Percentiles rank a stretch among this genome's conserved stretches.
phyloP scores from a whole-genome alignment of 2,113 vertebrate genomes.

The Phoenicopterus ruber region DNA sequence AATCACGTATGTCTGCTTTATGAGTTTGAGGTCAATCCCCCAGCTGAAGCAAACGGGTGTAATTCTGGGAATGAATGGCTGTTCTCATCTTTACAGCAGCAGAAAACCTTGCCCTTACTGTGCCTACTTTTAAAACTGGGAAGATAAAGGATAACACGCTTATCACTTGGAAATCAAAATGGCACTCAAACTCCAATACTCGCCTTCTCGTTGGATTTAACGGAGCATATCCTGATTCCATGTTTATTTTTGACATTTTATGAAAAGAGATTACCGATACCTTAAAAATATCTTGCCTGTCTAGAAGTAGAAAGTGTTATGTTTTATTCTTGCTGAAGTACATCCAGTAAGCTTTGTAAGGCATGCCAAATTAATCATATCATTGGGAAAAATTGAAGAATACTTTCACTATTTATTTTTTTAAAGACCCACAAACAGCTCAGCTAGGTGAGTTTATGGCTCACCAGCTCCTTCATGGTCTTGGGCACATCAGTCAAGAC shows the following conservation, averaged over 20 bases:
- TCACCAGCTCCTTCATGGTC: neutral
- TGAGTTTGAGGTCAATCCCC: neutral
- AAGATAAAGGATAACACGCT: neutral
- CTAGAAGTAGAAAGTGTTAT: neutral
- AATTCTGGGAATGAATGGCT: neutral
- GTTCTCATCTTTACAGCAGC: neutral
- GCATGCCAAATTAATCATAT: neutral
- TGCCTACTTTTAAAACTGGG: neutral
- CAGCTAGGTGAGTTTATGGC: neutral
- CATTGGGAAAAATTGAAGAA: neutral
- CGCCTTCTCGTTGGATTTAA: neutral
- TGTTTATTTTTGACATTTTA: neutral
- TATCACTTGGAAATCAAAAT: neutral
- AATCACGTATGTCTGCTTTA: fast-evolving
- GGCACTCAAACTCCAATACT: neutral
- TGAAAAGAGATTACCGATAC: neutral
- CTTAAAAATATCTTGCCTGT: neutral
- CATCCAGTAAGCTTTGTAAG: neutral
- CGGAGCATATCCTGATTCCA: neutral
- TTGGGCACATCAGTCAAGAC: neutral
- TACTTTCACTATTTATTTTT: neutral
- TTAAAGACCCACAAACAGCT: neutral
- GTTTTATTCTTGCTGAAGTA: neutral
- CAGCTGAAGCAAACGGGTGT: neutral
- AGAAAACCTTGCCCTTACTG: neutral